Evolutionary conservation across 2,888 invertebrate genomes (phyloP).

Genomic region (Lottia gigantea): DNA sequence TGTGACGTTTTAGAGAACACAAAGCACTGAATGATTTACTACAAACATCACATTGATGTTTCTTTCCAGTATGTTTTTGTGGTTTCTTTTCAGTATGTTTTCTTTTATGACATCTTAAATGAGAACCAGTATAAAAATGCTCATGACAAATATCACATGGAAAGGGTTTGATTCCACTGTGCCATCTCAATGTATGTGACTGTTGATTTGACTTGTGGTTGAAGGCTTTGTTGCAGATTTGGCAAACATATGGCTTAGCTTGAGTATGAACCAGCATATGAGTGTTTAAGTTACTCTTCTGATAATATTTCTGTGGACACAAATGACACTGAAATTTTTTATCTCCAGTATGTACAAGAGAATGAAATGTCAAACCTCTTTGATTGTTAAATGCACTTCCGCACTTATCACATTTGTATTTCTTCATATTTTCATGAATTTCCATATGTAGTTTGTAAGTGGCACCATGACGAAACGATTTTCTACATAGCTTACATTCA

Average conservation of each 20-base stretch:
- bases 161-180: neutral
- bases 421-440: neutral
- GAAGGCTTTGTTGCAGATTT: slow-evolving; percentile 97
- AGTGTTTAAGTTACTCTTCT: neutral
- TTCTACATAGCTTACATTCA: slow-evolving; percentile 1
- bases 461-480: neutral
- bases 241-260: slow-evolving; percentile 95
- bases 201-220: slow-evolving; percentile 93
- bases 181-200: slow-evolving; percentile 61
- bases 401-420: neutral
- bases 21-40: slow-evolving; percentile 73
- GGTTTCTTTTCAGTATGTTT: slow-evolving; percentile 98
- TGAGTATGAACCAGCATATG: slow-evolving; percentile 69
- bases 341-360: neutral
- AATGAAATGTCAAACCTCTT: neutral
- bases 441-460: neutral
- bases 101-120: slow-evolving; percentile 76
- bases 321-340: neutral
- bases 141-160: neutral
- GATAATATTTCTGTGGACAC: neutral
- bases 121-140: too few relatives aligned
- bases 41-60: slow-evolving; percentile 84
- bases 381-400: slow-evolving; percentile 10
- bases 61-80: slow-evolving; percentile 94
- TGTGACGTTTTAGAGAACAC: neutral